Base-by-base conservation (phyloP, 92 coral and sea anemone genomes). In the Epizoanthus rinbou region DNA sequence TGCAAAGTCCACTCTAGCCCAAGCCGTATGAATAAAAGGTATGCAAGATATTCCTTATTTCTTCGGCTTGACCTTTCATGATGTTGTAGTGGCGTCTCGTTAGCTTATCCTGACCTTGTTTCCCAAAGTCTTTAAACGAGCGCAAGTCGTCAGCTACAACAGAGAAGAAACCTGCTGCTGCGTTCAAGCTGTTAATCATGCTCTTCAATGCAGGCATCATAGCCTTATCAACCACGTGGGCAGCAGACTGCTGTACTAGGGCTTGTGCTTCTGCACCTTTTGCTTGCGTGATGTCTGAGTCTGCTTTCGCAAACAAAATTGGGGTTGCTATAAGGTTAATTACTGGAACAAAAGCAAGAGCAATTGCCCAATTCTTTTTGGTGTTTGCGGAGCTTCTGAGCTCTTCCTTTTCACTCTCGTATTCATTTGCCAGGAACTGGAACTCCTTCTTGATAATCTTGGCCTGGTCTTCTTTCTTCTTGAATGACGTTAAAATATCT, bases 111-210 rank as follows among this genome's bases (percentile, higher is more conserved):
- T 1, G 7, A 37, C 75, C 41, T 57, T 86, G 80, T n/a, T 72
- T 74, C 9, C 88, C 91, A 64, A 62, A 73, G 35, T 57, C 63
- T 64, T 74, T 88, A 57, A 89, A 89, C 58, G 43, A 45, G 18
- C 7, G 58, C 72, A 89, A 41, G 25, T 91, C 92, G 8, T 58
- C 37, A 47, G 87, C 89, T 91, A 92, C 75, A 5, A 58, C 79
- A 14, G 81, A 73, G 90, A 89, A 89, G 79, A 89, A 86, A 8
- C 91, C 93, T 2, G 95, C 93, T 15, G 93, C 93, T 52, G 57
- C 56, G 16, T 23, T 17, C 3, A 92, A 69, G 21, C 89, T 93
- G 50, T 68, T 43, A 11, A 92, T 89, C 69, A 92, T 80, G 22
- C 13, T 6, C 45, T 76, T 22, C 15, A 89, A 85, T 41, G 47